These are phyloP conservation scores for Peribatodes rhomboidaria DNA, from an alignment of 2,888 invertebrate species.

Conservation along the genomic window DNA sequence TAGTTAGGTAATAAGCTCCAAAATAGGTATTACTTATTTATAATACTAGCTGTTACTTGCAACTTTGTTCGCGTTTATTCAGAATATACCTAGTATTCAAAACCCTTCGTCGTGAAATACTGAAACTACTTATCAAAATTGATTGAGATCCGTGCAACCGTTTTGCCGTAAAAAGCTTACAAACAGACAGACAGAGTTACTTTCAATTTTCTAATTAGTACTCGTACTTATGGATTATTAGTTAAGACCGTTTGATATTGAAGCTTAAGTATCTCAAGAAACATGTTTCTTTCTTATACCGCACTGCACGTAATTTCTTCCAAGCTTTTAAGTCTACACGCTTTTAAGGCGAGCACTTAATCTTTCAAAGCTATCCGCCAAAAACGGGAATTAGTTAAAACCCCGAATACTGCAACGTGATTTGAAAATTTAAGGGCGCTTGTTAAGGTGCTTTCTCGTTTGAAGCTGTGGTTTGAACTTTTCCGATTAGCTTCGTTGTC, in stretches of 20 bases:
- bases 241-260: not conserved
- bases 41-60: too few species aligned
- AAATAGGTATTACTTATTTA: too few species aligned
- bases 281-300: conserved; percentile 11
- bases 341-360: conserved; percentile 32
- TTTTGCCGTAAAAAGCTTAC: too few species aligned
- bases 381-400: conserved; percentile 45
- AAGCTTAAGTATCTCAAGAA: not conserved
- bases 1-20: not conserved
- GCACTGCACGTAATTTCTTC: conserved; percentile 22
- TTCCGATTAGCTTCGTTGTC: conserved; percentile 44
- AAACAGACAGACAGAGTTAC: too few species aligned
- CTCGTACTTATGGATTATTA: too few species aligned
- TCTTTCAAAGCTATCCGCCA: conserved; percentile 38
- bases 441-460: conserved; percentile 38
- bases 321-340: conserved; percentile 36
- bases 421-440: conserved; percentile 45
- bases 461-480: conserved; percentile 40
- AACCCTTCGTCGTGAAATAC: too few species aligned
- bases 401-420: conserved; percentile 47
- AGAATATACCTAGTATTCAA: too few species aligned
- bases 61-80: too few species aligned
- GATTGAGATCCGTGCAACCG: too few species aligned
- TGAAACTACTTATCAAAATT: too few species aligned
- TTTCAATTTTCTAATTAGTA: too few species aligned